Conservation (phyloP, 2,113 vertebrate species). For the Hippocampus abdominalis region DNA sequence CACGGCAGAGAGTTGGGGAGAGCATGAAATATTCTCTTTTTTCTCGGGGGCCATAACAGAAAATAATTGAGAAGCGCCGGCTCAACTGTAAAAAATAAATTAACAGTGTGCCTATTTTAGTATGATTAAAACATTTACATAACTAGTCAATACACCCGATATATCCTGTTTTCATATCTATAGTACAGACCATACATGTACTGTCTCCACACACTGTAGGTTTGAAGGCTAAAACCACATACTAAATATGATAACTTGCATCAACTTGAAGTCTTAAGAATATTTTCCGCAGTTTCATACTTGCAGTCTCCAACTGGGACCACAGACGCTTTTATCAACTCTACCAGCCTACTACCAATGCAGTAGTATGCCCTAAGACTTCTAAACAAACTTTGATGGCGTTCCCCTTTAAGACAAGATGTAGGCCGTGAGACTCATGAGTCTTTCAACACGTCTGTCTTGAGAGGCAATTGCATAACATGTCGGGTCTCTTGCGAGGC, state of each 20-base stretch:
- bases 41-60: too few relatives aligned
- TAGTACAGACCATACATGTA: neutral
- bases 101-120: too few relatives aligned
- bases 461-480: neutral
- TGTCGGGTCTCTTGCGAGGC: neutral
- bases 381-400: slow-evolving; percentile 12
- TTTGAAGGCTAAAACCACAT: neutral
- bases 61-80: too few relatives aligned
- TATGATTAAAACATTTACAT: too few relatives aligned
- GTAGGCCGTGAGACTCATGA: neutral
- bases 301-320: neutral
- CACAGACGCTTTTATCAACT: neutral
- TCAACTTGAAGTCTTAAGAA: neutral
- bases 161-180: neutral
- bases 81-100: too few relatives aligned
- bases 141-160: neutral
- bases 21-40: too few relatives aligned
- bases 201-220: neutral
- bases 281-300: neutral
- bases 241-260: neutral
- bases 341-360: neutral
- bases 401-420: neutral
- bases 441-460: neutral
- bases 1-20: too few relatives aligned
- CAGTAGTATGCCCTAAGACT: neutral